Evolutionary conservation across 2,888 invertebrate species (phyloP).

Genomic region (Sarcophaga caerulescens): DNA sequence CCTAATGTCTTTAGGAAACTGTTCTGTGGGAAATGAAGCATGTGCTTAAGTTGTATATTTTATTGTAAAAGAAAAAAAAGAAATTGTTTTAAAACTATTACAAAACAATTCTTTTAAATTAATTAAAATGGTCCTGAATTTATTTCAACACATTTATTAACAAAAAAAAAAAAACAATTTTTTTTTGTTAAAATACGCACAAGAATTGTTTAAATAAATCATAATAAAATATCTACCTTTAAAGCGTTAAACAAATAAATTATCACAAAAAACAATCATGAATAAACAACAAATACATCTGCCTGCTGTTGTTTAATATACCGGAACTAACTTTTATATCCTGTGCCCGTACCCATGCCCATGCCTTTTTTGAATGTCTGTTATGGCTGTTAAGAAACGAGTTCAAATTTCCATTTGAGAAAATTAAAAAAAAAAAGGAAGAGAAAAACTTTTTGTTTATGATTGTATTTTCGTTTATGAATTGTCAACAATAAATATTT

Average conservation of each 20-base stretch:
- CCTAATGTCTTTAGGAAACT: not conserved
- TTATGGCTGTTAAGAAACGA: conserved; percentile 4
- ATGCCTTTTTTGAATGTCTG: not conserved
- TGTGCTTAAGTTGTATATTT: conserved; percentile 29
- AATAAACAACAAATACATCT: not conserved
- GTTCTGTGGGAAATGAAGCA: conserved; percentile 39
- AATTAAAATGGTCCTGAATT: conserved; percentile 23
- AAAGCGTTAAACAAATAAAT: conserved; percentile 39
- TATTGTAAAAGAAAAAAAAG: not conserved
- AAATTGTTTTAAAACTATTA: not conserved
- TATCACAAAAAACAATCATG: conserved; percentile 5
- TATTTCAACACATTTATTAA: conserved; percentile 28
- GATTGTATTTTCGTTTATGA: conserved; percentile 15
- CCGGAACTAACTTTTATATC: conserved; percentile 54
- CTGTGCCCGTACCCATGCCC: not conserved
- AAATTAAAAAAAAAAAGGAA: no score
- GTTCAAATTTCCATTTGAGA: conserved; percentile 32
- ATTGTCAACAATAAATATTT: conserved; percentile 47
- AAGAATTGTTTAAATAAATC: conserved; percentile 31
- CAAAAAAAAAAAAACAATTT: not conserved
- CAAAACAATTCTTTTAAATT: not conserved
- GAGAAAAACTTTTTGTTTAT: conserved; percentile 28
- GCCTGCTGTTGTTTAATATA: conserved; percentile 43
- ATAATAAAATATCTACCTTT: conserved; percentile 42
- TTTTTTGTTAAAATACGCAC: no score